A percentile compares a stretch with the other conserved stretches of the same genome.
Evolutionary conservation across 1,140 invertebrate genomes (phyloP).

Genomic region (Portunus trituberculatus): DNA sequence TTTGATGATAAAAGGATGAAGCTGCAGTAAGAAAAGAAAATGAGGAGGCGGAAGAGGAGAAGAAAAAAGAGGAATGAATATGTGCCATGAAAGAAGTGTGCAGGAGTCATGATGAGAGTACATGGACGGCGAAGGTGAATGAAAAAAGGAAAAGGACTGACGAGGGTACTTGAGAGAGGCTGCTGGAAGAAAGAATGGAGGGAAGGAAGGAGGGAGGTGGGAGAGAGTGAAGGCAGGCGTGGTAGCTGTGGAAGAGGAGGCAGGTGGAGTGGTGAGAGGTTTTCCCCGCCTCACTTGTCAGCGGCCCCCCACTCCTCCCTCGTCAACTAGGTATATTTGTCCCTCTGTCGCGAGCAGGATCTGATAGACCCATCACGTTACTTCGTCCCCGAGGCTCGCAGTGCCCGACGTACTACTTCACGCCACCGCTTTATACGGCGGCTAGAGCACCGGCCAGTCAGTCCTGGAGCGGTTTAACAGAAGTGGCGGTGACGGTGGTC

Average conservation of each 20-base stretch:
- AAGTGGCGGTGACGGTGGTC: background rate
- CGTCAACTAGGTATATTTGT: conserved; percentile 13
- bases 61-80: background rate
- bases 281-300: background rate
- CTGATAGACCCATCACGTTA: conserved; percentile 21
- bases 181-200: background rate
- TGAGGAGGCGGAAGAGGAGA: too few species aligned
- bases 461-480: background rate
- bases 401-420: background rate
- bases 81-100: background rate
- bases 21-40: too few species aligned
- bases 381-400: background rate
- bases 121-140: background rate
- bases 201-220: background rate
- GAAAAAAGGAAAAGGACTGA: background rate
- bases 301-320: background rate
- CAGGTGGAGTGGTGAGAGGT: conserved; percentile 19
- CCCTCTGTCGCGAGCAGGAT: background rate
- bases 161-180: background rate
- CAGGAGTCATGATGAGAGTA: background rate
- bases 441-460: background rate
- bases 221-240: background rate
- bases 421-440: background rate
- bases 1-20: too few species aligned
- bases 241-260: background rate